phyloP scores from a whole-genome alignment of 1,140 invertebrate genomes.

The Arctopsyche grandis region DNA sequence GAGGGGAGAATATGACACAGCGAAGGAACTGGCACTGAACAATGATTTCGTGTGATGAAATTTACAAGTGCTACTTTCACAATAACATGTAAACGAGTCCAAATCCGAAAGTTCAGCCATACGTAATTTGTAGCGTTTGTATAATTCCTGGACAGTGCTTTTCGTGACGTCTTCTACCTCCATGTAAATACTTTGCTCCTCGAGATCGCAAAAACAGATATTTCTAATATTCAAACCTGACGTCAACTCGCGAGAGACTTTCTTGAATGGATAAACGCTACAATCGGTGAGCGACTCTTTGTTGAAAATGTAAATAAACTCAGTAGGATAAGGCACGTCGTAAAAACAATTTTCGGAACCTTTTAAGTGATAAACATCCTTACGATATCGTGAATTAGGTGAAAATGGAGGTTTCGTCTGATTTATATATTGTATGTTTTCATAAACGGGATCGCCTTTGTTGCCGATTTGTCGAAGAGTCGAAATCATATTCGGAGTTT shows the following conservation, averaged over 20 bases:
- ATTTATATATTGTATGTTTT: constrained; percentile 42
- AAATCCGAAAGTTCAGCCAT: background rate
- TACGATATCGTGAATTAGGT: background rate
- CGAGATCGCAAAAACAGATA: constrained; percentile 64
- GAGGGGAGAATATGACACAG: constrained; percentile 31
- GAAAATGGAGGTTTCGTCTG: background rate
- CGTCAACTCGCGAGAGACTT: constrained; percentile 55
- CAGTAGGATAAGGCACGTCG: constrained; percentile 59
- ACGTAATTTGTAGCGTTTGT: background rate
- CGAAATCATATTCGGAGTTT: background rate
- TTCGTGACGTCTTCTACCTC: background rate
- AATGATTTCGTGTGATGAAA: constrained; percentile 58
- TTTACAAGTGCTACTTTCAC: constrained; percentile 59
- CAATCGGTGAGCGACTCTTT: constrained; percentile 59
- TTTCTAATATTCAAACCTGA: constrained; percentile 61
- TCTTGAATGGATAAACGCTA: constrained; percentile 57
- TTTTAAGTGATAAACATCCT: constrained; percentile 62
- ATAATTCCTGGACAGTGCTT: background rate
- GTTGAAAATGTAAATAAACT: constrained; percentile 65
- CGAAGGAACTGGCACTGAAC: background rate
- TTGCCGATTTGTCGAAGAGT: constrained; percentile 41
- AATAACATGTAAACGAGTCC: constrained; percentile 61
- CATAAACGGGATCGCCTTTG: constrained; percentile 36
- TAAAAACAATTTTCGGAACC: constrained; percentile 65
- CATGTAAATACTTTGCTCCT: background rate